A percentile compares a stretch with the other conserved stretches of the same genome.
Evolutionary conservation across 1,140 invertebrate genomes (phyloP).

Genomic region (Ceratitis capitata): DNA sequence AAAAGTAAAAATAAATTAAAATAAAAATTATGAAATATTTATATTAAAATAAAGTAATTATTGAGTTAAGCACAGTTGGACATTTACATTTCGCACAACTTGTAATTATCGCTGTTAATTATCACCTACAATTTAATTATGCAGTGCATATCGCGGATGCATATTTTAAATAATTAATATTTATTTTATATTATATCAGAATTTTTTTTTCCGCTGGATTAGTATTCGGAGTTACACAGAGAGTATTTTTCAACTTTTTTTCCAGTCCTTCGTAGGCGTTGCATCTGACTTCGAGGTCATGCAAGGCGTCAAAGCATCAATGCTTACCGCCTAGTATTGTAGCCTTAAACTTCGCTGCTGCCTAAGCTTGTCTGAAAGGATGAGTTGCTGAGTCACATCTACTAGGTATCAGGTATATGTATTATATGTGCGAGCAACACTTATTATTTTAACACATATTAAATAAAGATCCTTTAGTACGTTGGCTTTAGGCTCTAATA

Average conservation of each 20-base stretch:
- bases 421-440: too few species aligned
- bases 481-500: too few species aligned
- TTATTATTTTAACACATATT: too few species aligned
- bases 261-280: neutral
- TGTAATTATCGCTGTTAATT: slow-evolving; percentile 13
- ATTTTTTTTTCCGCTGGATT: too few species aligned
- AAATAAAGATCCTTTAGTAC: too few species aligned
- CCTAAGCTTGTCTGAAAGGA: too few species aligned
- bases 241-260: neutral
- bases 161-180: neutral
- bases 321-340: neutral
- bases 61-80: neutral
- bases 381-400: too few species aligned
- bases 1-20: neutral
- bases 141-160: neutral
- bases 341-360: too few species aligned
- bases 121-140: slow-evolving; percentile 2
- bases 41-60: neutral
- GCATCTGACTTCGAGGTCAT: neutral
- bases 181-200: too few species aligned
- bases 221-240: too few species aligned
- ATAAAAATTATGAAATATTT: neutral
- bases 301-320: neutral
- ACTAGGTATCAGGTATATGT: too few species aligned
- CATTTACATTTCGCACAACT: neutral